Evolutionary conservation across 2,797 vertebrate genomes (phyloP).

Genomic region (Propithecus perrieri): DNA sequence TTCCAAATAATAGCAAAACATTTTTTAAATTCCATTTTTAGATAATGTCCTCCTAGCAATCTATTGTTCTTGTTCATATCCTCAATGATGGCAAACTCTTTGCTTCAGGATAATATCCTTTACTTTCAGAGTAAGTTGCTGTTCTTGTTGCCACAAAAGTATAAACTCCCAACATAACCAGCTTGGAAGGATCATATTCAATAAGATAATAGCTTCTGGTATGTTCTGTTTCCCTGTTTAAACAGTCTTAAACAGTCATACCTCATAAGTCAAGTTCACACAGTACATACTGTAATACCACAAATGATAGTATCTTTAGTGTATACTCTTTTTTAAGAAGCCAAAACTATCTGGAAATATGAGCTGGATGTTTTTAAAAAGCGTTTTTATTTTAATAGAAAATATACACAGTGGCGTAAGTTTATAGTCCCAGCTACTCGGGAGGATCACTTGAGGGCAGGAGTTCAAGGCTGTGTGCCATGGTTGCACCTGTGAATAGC

Average conservation of each 20-base stretch:
- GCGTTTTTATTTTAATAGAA: neutral
- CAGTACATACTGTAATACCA: constrained; percentile 52
- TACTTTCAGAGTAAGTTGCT: constrained; percentile 6
- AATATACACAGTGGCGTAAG: neutral
- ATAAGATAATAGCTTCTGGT: constrained; percentile 36
- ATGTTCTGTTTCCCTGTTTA: constrained; percentile 49
- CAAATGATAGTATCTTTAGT: constrained; percentile 64
- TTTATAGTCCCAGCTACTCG: neutral
- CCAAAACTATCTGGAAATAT: constrained; percentile 61
- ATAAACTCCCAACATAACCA: constrained; percentile 14
- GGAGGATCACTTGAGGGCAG: neutral
- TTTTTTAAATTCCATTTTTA: constrained; percentile 53
- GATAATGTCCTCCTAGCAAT: constrained; percentile 5
- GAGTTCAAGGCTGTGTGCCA: neutral
- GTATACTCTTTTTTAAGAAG: constrained; percentile 51
- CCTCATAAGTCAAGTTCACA: constrained; percentile 54
- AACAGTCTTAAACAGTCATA: constrained; percentile 37
- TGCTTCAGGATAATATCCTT: constrained; percentile 20
- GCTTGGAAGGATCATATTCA: constrained; percentile 45
- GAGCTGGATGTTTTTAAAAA: neutral
- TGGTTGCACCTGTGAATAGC: neutral
- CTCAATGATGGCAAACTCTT: neutral
- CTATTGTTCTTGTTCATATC: constrained; percentile 3
- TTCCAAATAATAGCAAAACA: constrained; percentile 36
- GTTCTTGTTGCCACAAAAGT: constrained; percentile 50